These are phyloP conservation scores for Drosophila emarginata DNA, from an alignment of 2,888 invertebrate genomes.

Conservation along the genomic window DNA sequence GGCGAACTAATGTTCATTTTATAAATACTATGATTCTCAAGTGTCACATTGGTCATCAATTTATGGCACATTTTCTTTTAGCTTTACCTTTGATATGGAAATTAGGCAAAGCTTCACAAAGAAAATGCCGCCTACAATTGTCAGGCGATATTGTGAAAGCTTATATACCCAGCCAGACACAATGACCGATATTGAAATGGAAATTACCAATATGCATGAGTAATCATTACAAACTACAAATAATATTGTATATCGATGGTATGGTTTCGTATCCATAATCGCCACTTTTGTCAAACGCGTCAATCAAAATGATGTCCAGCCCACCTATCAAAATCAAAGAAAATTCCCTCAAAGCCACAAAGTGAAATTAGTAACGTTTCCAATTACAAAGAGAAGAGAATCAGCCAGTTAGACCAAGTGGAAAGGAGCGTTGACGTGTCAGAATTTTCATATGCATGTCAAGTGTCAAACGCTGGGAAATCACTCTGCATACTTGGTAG, in stretches of 20 bases:
- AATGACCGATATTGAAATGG: slow-evolving; percentile 62
- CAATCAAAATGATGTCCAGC: slow-evolving; percentile 62
- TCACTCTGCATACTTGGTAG: slow-evolving; percentile 25
- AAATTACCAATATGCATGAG: slow-evolving; percentile 51
- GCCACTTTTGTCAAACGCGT: slow-evolving; percentile 72
- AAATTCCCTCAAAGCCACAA: not conserved
- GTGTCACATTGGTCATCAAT: slow-evolving; percentile 48
- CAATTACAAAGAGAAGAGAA: slow-evolving; percentile 53
- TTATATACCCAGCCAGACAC: slow-evolving; percentile 56
- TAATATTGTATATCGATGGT: slow-evolving; percentile 16
- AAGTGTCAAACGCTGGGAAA: slow-evolving; percentile 74
- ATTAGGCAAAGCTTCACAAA: slow-evolving; percentile 69
- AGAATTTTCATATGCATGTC: slow-evolving; percentile 82
- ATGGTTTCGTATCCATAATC: slow-evolving; percentile 57
- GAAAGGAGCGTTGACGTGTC: slow-evolving; percentile 81
- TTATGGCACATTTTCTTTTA: slow-evolving; percentile 53
- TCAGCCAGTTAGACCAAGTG: slow-evolving; percentile 16
- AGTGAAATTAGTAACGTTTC: slow-evolving; percentile 64
- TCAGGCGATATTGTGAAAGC: slow-evolving; percentile 49
- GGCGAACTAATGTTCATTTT: not conserved
- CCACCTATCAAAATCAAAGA: not conserved
- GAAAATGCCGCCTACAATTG: slow-evolving; percentile 67
- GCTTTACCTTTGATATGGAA: slow-evolving; percentile 66
- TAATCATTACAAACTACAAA: not conserved
- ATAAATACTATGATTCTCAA: slow-evolving; percentile 44